Evolutionary conservation across 2,888 invertebrate species (phyloP).

Genomic region (Macroteleia sp.): DNA sequence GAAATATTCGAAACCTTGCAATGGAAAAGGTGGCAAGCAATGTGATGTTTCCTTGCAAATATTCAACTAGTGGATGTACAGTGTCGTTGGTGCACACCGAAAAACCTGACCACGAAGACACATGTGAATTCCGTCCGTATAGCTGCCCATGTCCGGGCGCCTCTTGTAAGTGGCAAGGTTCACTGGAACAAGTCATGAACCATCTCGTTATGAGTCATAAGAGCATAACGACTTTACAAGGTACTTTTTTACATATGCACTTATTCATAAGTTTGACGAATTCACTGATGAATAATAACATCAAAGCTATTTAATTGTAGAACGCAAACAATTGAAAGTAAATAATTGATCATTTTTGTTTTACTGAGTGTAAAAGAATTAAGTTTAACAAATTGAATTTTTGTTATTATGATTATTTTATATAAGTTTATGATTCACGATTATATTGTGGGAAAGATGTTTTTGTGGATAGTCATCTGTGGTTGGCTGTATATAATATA

Average conservation of each 20-base stretch:
- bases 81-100: slow-evolving; percentile 97
- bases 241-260: slow-evolving; percentile 80
- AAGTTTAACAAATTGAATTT: too few relatives aligned
- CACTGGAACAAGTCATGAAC: slow-evolving; percentile 98
- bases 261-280: too few relatives aligned
- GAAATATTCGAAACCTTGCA: slow-evolving; percentile 98
- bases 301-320: too few relatives aligned
- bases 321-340: too few relatives aligned
- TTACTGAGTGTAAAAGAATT: too few relatives aligned
- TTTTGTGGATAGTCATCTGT: too few relatives aligned
- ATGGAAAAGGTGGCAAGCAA: slow-evolving; percentile 99
- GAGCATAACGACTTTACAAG: slow-evolving; percentile 98
- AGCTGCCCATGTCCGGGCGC: slow-evolving; percentile 99
- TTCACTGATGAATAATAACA: too few relatives aligned
- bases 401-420: too few relatives aligned
- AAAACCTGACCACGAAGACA: slow-evolving; percentile 99
- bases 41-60: slow-evolving; percentile 99
- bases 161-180: slow-evolving; percentile 99
- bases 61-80: slow-evolving; percentile 97
- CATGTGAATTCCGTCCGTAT: slow-evolving; percentile 99
- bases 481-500: too few relatives aligned
- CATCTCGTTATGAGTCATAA: slow-evolving; percentile 99
- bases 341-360: too few relatives aligned
- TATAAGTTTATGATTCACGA: too few relatives aligned
- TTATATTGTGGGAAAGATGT: too few relatives aligned